A percentile compares a stretch with the other conserved stretches of the same genome.
Evolutionary conservation across 2,797 vertebrate genomes (phyloP).

Genomic region (Heteromormyrus szaboi): DNA sequence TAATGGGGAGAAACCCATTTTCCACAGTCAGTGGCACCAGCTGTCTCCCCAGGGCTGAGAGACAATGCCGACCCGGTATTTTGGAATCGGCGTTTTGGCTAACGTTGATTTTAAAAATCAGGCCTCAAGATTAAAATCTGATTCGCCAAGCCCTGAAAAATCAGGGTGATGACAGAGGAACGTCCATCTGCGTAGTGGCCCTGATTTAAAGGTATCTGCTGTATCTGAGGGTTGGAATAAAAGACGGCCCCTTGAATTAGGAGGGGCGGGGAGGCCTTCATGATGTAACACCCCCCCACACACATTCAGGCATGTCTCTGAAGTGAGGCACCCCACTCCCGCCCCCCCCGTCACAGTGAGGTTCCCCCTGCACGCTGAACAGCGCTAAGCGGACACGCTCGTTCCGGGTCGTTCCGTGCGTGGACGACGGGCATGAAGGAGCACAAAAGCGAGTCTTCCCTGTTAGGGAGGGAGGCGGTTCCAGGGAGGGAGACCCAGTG

Average conservation of each 20-base stretch:
- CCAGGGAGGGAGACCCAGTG: slow-evolving; percentile 24
- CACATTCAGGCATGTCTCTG: background rate
- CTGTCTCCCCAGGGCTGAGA: background rate
- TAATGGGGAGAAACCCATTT: slow-evolving; percentile 69
- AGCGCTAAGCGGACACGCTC: background rate
- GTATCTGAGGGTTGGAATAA: background rate
- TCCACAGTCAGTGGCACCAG: slow-evolving; percentile 40
- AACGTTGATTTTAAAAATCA: background rate
- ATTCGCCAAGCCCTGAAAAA: background rate
- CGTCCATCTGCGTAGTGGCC: background rate
- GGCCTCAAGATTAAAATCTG: background rate
- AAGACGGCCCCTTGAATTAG: background rate
- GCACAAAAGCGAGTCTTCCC: background rate
- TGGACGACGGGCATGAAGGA: background rate
- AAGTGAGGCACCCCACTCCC: background rate
- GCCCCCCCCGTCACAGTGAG: background rate
- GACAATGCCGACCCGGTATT: background rate
- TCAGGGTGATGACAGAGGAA: background rate
- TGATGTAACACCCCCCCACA: background rate
- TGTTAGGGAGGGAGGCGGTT: background rate
- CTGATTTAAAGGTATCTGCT: background rate
- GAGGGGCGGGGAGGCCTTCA: background rate
- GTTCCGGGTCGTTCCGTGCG: background rate
- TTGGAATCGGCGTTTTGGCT: background rate
- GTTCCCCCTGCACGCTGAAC: background rate